phyloP scores from a whole-genome alignment of 2,888 invertebrate species.

The Endotricha flammealis region DNA sequence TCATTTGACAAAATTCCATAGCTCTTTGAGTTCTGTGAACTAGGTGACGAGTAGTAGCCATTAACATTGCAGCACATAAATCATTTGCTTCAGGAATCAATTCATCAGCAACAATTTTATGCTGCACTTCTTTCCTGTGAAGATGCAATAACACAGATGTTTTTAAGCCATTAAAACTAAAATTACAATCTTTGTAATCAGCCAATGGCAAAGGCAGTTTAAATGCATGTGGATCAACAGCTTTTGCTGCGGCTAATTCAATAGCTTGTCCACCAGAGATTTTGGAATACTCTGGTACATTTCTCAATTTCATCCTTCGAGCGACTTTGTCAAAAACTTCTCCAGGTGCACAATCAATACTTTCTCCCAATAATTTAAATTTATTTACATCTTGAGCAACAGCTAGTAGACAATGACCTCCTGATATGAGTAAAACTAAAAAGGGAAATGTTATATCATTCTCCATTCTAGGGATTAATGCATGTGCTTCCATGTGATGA shows the following conservation, averaged over 20 bases:
- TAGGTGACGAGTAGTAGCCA: slow-evolving; percentile 86
- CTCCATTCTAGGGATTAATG: slow-evolving; percentile 90
- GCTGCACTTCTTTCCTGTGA: slow-evolving; percentile 76
- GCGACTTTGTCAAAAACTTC: slow-evolving; percentile 96
- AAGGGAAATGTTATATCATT: slow-evolving; percentile 89
- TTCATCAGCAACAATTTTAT: slow-evolving; percentile 80
- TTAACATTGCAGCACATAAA: slow-evolving; percentile 91
- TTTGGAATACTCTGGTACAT: slow-evolving; percentile 84
- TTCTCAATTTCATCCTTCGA: slow-evolving; percentile 88
- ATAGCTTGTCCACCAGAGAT: slow-evolving; percentile 92
- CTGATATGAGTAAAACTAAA: slow-evolving; percentile 92
- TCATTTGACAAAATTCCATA: slow-evolving; percentile 83
- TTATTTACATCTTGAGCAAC: slow-evolving; percentile 85
- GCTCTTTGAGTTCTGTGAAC: slow-evolving; percentile 91
- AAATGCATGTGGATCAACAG: slow-evolving; percentile 82
- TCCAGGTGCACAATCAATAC: slow-evolving; percentile 92
- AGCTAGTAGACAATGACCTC: slow-evolving; percentile 93
- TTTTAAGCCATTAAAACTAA: slow-evolving; percentile 94
- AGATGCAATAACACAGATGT: slow-evolving; percentile 78
- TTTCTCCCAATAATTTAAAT: slow-evolving; percentile 89
- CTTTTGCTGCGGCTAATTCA: slow-evolving; percentile 86
- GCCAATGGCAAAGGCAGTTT: slow-evolving; percentile 82
- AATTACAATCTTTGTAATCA: slow-evolving; percentile 87
- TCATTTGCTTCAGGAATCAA: slow-evolving; percentile 87
- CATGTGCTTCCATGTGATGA: slow-evolving; percentile 99